A percentile compares a stretch with the other conserved stretches of the same genome.
Conservation (phyloP, 2,113 vertebrate species). For the human (Homo sapiens) region DNA sequence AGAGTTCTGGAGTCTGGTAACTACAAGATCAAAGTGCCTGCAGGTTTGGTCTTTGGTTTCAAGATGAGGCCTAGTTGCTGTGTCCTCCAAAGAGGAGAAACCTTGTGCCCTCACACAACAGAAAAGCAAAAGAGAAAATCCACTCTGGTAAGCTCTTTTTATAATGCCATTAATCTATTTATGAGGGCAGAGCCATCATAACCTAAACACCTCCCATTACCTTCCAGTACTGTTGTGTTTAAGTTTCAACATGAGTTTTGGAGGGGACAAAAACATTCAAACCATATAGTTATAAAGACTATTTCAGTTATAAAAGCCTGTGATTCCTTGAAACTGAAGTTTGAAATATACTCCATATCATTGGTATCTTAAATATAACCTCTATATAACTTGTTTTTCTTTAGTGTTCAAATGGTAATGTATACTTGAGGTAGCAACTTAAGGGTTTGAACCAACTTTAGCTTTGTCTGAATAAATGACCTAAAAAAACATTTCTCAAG, state of each 20-base stretch:
- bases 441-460: neutral
- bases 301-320: neutral
- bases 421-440: neutral
- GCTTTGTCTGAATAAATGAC: neutral
- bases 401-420: neutral
- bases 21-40: neutral
- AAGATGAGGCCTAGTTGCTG: neutral
- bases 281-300: neutral
- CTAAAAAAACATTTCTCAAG: neutral
- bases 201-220: neutral
- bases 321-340: conserved; percentile 24
- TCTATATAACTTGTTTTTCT: neutral
- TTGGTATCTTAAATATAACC: neutral
- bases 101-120: neutral
- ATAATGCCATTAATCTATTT: neutral
- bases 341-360: conserved; percentile 11
- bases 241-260: neutral
- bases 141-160: neutral
- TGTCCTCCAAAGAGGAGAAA: neutral
- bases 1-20: neutral
- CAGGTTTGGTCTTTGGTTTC: neutral
- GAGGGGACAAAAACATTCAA: neutral
- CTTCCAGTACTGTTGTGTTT: neutral
- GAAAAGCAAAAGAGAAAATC: neutral
- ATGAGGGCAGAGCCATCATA: neutral